Base-by-base conservation (phyloP, 2,888 invertebrate genomes). In the Teleiodes luculella region DNA sequence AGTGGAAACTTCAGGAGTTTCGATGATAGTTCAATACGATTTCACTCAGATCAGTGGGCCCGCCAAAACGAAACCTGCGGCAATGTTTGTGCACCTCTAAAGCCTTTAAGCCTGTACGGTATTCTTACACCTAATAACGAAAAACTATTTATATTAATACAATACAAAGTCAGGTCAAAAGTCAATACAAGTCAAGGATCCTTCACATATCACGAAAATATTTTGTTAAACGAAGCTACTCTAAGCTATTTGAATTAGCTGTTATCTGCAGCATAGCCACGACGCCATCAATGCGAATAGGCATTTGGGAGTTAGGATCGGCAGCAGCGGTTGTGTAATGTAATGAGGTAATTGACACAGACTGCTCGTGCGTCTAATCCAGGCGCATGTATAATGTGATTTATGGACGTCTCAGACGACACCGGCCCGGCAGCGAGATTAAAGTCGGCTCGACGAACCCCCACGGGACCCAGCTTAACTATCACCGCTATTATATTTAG, bases 391-490 rank as follows among this genome's bases (percentile, higher is more conserved):
- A 31, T 57, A 59, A 57, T 55, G 60, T 64, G 66, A 69, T 65
- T 69, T 63, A 69, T 63, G 57, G 35, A 7, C 20, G 58, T 31
- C 43, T 35, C 62, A 57, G 61, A 57, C 50, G 31, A 49, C 54
- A 41, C 55, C 59, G 36, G 45, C 57, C 53, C 60, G 55, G 58
- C 46, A 43, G 64, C 62, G 65, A 70, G 70, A 69, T 70, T 67
- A 70, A 67, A 67, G 62, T 49, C 18, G 39, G 51, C 14, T 14
- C 50, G 49, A 49, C 13, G 43, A 47, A 57, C 56, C 58, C 69
- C 63, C 67, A 18, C 11, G 67, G 66, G 70, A 64, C 52, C 49
- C 2, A 20, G 49, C 35, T 48, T 33, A 37, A 54, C 39, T 48
- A 57, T 47, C 41, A n/a, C 31, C 14, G 20, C 39, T 30, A 64